Evolutionary conservation across 2,888 invertebrate genomes (phyloP).

Genomic region (Candidula unifasciata): DNA sequence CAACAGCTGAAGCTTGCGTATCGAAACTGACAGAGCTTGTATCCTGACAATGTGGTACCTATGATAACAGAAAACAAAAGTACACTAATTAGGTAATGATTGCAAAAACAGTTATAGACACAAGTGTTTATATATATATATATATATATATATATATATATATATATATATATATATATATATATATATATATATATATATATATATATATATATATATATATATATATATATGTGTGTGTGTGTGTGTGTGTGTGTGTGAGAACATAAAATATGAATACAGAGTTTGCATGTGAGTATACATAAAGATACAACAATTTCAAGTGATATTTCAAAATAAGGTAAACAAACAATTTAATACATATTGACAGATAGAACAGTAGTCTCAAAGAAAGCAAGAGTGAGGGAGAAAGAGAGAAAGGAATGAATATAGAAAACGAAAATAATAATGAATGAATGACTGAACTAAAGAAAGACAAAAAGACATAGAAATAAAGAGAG

Average conservation of each 20-base stretch:
- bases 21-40: neutral
- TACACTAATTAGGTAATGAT: neutral
- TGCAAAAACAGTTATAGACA: neutral
- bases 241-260: too few relatives aligned
- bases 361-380: too few relatives aligned
- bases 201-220: slow-evolving; percentile 3
- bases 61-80: neutral
- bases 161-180: neutral
- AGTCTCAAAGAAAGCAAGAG: too few relatives aligned
- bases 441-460: neutral
- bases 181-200: neutral
- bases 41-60: neutral
- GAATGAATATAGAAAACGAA: neutral
- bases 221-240: neutral
- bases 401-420: neutral
- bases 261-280: too few relatives aligned
- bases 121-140: neutral
- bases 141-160: neutral
- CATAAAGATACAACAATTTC: too few relatives aligned
- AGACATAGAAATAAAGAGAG: slow-evolving; percentile 28
- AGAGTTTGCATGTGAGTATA: too few relatives aligned
- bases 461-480: neutral
- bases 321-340: too few relatives aligned
- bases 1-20: neutral
- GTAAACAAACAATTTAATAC: too few relatives aligned